Evolutionary conservation across 1,140 invertebrate species (phyloP).

Genomic region (Penaeus indicus): DNA sequence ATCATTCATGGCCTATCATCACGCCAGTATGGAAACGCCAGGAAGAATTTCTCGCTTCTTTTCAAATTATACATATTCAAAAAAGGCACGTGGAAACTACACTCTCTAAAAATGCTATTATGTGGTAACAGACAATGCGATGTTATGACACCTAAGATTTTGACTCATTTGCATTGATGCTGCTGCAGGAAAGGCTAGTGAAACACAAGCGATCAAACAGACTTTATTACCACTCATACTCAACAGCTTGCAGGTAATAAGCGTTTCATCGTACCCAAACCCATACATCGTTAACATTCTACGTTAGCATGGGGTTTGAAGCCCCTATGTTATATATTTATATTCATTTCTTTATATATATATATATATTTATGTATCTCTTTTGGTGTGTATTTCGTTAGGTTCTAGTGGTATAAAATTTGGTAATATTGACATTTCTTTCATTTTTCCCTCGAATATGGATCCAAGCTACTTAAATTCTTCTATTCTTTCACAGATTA

Average conservation of each 20-base stretch:
- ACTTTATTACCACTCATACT: constrained; percentile 14
- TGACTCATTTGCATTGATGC: not conserved
- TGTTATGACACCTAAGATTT: not conserved
- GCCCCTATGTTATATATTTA: constrained; percentile 25
- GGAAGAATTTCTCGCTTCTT: too few species aligned
- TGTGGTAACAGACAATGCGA: too few species aligned
- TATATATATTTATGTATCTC: constrained; percentile 15
- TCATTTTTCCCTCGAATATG: not conserved
- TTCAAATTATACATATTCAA: too few species aligned
- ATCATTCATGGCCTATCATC: too few species aligned
- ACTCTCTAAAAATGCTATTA: too few species aligned
- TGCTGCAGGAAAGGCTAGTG: not conserved
- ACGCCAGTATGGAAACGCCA: too few species aligned
- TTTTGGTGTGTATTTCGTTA: constrained; percentile 18
- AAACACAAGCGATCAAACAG: not conserved
- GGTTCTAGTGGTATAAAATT: constrained; percentile 41
- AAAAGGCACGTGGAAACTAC: too few species aligned
- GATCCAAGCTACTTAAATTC: not conserved
- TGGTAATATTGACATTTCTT: constrained; percentile 15
- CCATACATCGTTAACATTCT: constrained; percentile 8
- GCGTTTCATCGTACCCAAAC: constrained; percentile 27
- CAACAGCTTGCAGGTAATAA: constrained; percentile 33
- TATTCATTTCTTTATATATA: constrained; percentile 7
- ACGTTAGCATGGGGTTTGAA: constrained; percentile 18
- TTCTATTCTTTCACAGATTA: constrained; percentile 28